These are phyloP conservation scores for Pseudoatta argentina DNA, from an alignment of 1,140 invertebrate species.

Conservation along the genomic window DNA sequence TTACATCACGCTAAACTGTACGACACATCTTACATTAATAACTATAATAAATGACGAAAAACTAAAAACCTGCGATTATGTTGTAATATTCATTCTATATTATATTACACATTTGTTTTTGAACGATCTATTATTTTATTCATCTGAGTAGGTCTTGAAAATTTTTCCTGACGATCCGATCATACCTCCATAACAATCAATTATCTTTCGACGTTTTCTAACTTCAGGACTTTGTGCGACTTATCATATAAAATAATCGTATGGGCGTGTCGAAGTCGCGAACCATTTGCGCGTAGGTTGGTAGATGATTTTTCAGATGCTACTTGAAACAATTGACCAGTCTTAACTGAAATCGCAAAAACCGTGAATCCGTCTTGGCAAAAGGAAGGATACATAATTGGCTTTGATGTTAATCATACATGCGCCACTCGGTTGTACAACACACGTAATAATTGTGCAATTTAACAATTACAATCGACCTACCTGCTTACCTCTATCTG, in stretches of 20 bases:
- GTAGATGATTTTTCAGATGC: background rate
- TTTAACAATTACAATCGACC: constrained; percentile 80
- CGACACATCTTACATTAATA: constrained; percentile 2
- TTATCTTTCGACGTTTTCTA: constrained; percentile 10
- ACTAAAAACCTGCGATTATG: constrained; percentile 19
- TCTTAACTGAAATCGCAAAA: constrained; percentile 39
- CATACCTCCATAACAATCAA: constrained; percentile 3
- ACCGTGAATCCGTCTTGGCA: constrained; percentile 31
- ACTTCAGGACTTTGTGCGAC: background rate
- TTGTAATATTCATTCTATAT: background rate
- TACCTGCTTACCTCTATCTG: constrained; percentile 70
- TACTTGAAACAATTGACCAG: background rate
- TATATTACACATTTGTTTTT: background rate
- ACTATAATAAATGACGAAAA: background rate
- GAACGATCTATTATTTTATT: background rate
- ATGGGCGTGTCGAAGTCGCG: constrained; percentile 7
- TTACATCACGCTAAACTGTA: constrained; percentile 24
- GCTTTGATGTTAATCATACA: constrained; percentile 82
- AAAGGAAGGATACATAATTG: constrained; percentile 77
- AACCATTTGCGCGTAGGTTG: background rate
- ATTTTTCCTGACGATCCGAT: background rate
- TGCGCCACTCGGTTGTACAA: constrained; percentile 72
- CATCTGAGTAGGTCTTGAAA: background rate
- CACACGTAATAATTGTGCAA: constrained; percentile 79
- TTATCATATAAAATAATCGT: constrained; percentile 12